A percentile compares a stretch with the other conserved stretches of the same genome.
Conservation (phyloP, 2,888 invertebrate species). For the Adineta ricciae region DNA sequence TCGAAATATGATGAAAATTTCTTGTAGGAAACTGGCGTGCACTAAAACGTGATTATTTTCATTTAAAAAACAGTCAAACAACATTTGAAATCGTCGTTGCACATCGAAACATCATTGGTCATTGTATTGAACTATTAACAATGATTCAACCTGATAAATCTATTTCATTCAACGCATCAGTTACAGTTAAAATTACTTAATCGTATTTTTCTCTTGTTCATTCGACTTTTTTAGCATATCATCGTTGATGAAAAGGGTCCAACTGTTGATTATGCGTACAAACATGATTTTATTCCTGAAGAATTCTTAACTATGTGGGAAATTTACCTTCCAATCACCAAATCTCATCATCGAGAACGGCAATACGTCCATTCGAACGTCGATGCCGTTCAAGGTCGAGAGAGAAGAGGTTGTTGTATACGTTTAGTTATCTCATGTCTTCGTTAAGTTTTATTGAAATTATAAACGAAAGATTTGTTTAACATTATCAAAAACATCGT, state of each 20-base stretch:
- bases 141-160: constrained; percentile 16
- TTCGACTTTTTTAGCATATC: neutral
- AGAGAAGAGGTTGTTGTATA: constrained; percentile 13
- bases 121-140: constrained; percentile 9
- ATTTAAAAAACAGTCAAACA: neutral
- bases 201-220: too few relatives aligned
- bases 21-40: constrained; percentile 3
- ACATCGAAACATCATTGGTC: constrained; percentile 6
- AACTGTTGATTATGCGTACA: constrained; percentile 10
- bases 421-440: constrained; percentile 10
- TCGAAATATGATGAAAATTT: neutral
- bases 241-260: neutral
- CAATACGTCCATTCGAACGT: neutral
- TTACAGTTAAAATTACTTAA: constrained; percentile 12
- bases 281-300: neutral
- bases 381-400: neutral
- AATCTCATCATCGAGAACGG: neutral
- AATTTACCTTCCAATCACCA: neutral
- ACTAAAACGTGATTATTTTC: constrained; percentile 21
- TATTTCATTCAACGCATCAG: neutral
- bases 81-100: constrained; percentile 11
- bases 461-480: neutral
- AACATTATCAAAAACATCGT: neutral
- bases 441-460: neutral
- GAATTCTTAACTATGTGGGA: constrained; percentile 13